Conservation (phyloP, 2,888 invertebrate genomes). For the Rhogogaster chlorosoma region DNA sequence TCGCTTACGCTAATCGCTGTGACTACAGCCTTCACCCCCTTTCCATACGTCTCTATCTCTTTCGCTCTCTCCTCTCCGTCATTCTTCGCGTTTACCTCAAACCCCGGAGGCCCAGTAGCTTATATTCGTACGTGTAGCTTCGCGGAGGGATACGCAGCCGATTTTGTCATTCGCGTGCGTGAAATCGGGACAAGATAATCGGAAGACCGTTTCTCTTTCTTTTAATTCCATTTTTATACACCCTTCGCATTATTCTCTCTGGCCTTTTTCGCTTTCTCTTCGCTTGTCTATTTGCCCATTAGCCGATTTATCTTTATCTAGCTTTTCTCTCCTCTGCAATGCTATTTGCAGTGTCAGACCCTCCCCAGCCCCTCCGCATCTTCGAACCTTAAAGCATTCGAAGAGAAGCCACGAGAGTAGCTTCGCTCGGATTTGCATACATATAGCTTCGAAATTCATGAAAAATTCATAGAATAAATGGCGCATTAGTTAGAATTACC, state of each 20-base stretch:
- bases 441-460: constrained; percentile 74
- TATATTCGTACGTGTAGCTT: not conserved
- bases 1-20: constrained; percentile 67
- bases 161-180: not conserved
- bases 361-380: not conserved
- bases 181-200: not conserved
- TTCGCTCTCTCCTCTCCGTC: not conserved
- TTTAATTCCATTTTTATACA: not conserved
- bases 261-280: not conserved
- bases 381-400: constrained; percentile 13
- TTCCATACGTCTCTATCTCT: not conserved
- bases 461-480: constrained; percentile 73
- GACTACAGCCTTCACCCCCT: constrained; percentile 58
- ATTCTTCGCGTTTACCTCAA: not conserved
- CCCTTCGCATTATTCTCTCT: not conserved
- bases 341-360: not conserved
- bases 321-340: not conserved
- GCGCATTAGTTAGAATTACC: constrained; percentile 69
- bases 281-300: not conserved
- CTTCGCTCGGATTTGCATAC: constrained; percentile 69
- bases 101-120: not conserved
- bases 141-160: not conserved
- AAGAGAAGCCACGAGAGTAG: constrained; percentile 18
- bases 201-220: not conserved
- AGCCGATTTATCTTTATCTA: not conserved